Evolutionary conservation across 2,888 invertebrate species (phyloP), one percentile per base, ranked within the genome.

Genomic region (Lepidochrysops patricia): DNA sequence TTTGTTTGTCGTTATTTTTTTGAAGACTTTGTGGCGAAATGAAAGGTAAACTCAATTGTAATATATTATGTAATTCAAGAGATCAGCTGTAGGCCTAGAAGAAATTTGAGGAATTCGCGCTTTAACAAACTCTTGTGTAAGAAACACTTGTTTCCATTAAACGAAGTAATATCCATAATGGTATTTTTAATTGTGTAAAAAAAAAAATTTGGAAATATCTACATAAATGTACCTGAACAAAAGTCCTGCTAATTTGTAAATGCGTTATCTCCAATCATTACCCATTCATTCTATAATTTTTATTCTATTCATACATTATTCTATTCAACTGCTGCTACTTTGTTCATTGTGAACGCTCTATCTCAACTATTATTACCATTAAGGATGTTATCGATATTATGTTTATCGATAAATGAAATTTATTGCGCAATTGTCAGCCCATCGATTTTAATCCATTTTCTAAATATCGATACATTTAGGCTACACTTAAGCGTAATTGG

Each of bases 1-100:
- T 43, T 23, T 19, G 9, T 61, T 56, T 57, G 15, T 37, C 29
- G 59, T 61, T 58, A 19, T 15, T 52, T 52, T 52, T 15, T 52
- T 52, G 26, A 52, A 52, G 27, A 15, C 4, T 52, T 27, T 27
- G 52, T 4, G 27, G 52, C 52, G 5, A 52, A 52, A 52, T 26
- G 15, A 26, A 26, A 50, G 15, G 6, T n/a, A n/a, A 37, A 37
- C 7, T 13, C 26, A n/a, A 50, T 50, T 26, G 13, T n/a, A 13
- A 5, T n/a, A n/a, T n/a, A n/a, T n/a, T n/a, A n/a, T n/a, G n/a
- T n/a, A n/a, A n/a, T n/a, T n/a, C n/a, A n/a, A n/a, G n/a, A n/a
- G n/a, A n/a, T n/a, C n/a, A n/a, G n/a, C n/a, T n/a, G n/a, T n/a
- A n/a, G n/a, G n/a, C n/a, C n/a, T n/a, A n/a, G n/a, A n/a, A n/a